These are phyloP conservation scores for Sialia sialis DNA, from an alignment of 2,113 vertebrate genomes.

Conservation along the genomic window DNA sequence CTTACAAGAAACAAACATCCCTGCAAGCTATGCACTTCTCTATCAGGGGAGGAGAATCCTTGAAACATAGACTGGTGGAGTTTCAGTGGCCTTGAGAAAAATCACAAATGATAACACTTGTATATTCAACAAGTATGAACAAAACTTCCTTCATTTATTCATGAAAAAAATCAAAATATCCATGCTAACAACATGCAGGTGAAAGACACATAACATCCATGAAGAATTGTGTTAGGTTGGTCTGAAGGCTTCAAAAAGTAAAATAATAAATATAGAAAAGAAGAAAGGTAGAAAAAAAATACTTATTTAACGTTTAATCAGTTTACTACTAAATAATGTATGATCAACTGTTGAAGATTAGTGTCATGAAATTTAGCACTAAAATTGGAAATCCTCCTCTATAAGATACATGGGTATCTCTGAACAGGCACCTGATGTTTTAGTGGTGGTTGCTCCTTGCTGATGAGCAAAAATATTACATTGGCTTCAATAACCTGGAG, in stretches of 20 bases:
- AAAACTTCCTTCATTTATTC: constrained; percentile 48
- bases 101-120: not conserved
- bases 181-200: constrained; percentile 61
- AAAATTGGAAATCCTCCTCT: not conserved
- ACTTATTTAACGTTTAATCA: not conserved
- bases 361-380: constrained; percentile 47
- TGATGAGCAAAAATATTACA: not conserved
- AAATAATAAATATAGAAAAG: constrained; percentile 54
- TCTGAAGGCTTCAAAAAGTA: constrained; percentile 64
- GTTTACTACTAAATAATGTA: constrained; percentile 16
- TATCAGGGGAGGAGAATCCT: not conserved
- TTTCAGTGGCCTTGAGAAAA: not conserved
- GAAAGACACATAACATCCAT: constrained; percentile 43
- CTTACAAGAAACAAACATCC: not conserved
- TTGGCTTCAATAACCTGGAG: not conserved
- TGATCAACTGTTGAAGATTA: constrained; percentile 53
- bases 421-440: not conserved
- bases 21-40: not conserved
- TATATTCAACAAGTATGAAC: not conserved
- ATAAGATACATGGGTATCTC: not conserved
- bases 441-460: not conserved
- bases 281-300: constrained; percentile 18
- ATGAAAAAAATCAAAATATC: constrained; percentile 41
- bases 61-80: constrained; percentile 27
- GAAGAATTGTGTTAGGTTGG: constrained; percentile 69